A percentile compares a stretch with the other conserved stretches of the same genome.
phyloP scores from a whole-genome alignment of 2,888 invertebrate species.

The Ennomos quercinarius region DNA sequence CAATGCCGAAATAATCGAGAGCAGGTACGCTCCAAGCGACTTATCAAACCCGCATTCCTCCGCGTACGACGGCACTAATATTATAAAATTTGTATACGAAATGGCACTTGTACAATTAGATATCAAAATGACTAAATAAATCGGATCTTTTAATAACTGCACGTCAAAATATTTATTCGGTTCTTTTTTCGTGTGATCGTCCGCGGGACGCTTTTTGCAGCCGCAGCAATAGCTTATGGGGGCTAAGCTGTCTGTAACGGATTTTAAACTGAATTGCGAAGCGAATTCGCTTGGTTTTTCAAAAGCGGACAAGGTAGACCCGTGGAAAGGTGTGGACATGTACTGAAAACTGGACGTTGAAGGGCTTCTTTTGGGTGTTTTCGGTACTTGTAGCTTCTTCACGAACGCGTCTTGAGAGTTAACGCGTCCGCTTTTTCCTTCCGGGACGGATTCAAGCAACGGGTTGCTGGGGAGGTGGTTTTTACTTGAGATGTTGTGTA shows the following conservation, averaged over 20 bases:
- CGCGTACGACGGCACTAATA: slow-evolving; percentile 92
- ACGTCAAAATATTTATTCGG: slow-evolving; percentile 90
- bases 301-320: slow-evolving; percentile 91
- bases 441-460: slow-evolving; percentile 88
- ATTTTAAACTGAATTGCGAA: slow-evolving; percentile 91
- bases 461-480: slow-evolving; percentile 88
- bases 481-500: slow-evolving; percentile 87
- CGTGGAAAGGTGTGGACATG: slow-evolving; percentile 94
- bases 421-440: slow-evolving; percentile 78
- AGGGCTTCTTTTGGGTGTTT: slow-evolving; percentile 88
- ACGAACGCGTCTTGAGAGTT: slow-evolving; percentile 72
- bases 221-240: slow-evolving; percentile 75
- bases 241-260: slow-evolving; percentile 85
- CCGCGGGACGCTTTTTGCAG: slow-evolving; percentile 63
- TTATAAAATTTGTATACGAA: slow-evolving; percentile 94
- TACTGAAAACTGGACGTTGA: slow-evolving; percentile 94
- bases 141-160: slow-evolving; percentile 90
- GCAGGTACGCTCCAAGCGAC: slow-evolving; percentile 88
- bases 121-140: slow-evolving; percentile 92
- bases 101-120: slow-evolving; percentile 95
- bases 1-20: slow-evolving; percentile 92
- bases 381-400: slow-evolving; percentile 69
- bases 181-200: slow-evolving; percentile 67
- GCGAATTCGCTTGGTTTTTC: slow-evolving; percentile 92
- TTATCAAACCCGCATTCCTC: slow-evolving; percentile 89